Evolutionary conservation across 2,888 invertebrate genomes (phyloP).

Genomic region (Lasioglossum figueresi): DNA sequence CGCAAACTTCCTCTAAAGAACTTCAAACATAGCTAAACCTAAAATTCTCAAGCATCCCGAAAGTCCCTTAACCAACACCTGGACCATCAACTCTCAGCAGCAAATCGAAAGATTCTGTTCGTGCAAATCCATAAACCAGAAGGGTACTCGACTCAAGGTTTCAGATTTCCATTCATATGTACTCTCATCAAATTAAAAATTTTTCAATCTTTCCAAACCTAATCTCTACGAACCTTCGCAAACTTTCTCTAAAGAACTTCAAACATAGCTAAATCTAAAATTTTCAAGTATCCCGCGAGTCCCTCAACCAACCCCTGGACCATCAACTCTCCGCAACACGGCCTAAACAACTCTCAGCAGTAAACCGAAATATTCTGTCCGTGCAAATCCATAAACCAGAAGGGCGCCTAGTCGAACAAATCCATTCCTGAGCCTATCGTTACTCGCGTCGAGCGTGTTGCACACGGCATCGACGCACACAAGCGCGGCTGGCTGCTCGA

Average conservation of each 20-base stretch:
- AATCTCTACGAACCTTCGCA: background rate
- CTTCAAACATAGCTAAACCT: no score
- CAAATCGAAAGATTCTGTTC: no score
- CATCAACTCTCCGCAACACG: background rate
- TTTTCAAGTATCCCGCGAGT: background rate
- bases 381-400: constrained; percentile 31
- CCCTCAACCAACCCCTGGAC: background rate
- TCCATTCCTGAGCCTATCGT: constrained; percentile 55
- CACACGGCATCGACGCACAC: constrained; percentile 32
- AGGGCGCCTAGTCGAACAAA: constrained; percentile 42
- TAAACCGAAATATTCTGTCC: background rate
- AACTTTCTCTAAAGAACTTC: background rate
- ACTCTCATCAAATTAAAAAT: no score
- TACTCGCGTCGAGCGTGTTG: constrained; percentile 43
- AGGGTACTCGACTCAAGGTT: no score
- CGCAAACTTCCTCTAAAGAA: no score
- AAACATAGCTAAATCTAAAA: background rate
- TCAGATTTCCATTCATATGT: no score
- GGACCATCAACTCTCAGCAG: no score
- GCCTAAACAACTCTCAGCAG: background rate
- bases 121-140: no score
- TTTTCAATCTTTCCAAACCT: background rate
- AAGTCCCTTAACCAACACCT: no score
- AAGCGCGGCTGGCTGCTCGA: constrained; percentile 25
- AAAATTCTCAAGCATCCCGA: no score